Evolutionary conservation across 2,113 vertebrate species (phyloP).

Genomic region (Dendrocopos noguchii): DNA sequence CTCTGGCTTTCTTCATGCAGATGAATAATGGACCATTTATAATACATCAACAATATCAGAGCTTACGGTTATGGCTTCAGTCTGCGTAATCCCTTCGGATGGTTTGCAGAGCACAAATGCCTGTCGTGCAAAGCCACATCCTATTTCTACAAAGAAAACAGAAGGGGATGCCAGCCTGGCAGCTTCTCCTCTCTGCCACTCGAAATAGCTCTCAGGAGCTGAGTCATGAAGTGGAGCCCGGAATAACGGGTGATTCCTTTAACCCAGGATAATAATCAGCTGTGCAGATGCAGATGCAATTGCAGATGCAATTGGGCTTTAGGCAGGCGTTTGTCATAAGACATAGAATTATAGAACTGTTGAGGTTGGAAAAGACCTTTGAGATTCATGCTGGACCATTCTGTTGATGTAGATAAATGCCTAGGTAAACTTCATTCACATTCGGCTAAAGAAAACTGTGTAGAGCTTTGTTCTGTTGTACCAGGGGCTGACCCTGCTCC

Average conservation of each 20-base stretch:
- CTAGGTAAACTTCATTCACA: not conserved
- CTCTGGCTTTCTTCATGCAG: not conserved
- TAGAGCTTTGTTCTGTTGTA: not conserved
- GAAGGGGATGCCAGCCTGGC: slow-evolving; percentile 35
- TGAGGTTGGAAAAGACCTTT: too few relatives aligned
- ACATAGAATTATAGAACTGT: too few relatives aligned
- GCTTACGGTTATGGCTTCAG: not conserved
- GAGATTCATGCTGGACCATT: not conserved
- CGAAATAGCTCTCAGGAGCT: not conserved
- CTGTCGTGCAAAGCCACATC: not conserved
- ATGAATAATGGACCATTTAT: not conserved
- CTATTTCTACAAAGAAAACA: not conserved
- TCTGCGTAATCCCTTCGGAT: not conserved
- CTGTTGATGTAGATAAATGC: not conserved
- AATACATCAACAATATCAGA: not conserved
- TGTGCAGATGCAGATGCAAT: not conserved
- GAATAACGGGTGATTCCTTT: not conserved
- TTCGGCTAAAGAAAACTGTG: not conserved
- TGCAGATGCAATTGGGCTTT: slow-evolving; percentile 12
- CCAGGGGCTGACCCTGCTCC: not conserved
- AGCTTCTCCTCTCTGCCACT: not conserved
- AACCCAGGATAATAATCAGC: not conserved
- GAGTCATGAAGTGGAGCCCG: slow-evolving; percentile 1
- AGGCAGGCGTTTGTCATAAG: not conserved
- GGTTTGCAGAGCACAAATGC: not conserved